Base-by-base conservation (phyloP, 2,797 vertebrate species). In the Astyanax mexicanus region DNA sequence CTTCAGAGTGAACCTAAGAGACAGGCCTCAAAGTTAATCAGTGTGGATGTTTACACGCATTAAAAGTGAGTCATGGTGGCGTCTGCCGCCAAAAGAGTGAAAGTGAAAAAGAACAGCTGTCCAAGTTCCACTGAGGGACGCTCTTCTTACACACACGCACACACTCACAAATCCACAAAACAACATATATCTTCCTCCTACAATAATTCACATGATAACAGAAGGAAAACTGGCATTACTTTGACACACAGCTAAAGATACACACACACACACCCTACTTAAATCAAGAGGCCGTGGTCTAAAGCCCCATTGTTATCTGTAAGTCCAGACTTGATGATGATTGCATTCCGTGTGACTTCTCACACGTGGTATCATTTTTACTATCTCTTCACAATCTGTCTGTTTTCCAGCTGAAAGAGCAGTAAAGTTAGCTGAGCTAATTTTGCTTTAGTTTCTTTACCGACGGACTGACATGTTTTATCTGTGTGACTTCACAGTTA, bases 41-140 rank as follows among this genome's bases (percentile, higher is more conserved):
- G 65, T 27, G 27, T 60, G 29, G 25, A 65, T 42, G 68, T 72
- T 61, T 80, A 77, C 45, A 77, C 68, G 61, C 40, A 42, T 60
- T 65, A 78, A 68, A 72, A 11, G 19, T 70, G 62, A 77, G 72
- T 76, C 71, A 75, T 72, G 29, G 37, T 11, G 6, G 57, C 64
- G 32, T 37, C 52, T 17, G n/a, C 62, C 0, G 21, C 75, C 72
- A 75, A 60, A n/a, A 47, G 37, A 65, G 15, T 10, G 15, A 76
- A 80, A 67, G 32, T 55, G 60, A 80, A 68, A 78, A 70, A 67
- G 32, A 70, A 37, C 65, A 77, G 62, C 13, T 7, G 70, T 66
- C 29, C 69, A 58, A 71, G 45, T 47, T 64, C 21, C 52, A 70
- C 10, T 25, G 21, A 54, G 51, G 72, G 35, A 65, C 8, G 13